phyloP scores from a whole-genome alignment of 53 echinoderm and acorn worm genomes.

The Paracentrotus lividus region DNA sequence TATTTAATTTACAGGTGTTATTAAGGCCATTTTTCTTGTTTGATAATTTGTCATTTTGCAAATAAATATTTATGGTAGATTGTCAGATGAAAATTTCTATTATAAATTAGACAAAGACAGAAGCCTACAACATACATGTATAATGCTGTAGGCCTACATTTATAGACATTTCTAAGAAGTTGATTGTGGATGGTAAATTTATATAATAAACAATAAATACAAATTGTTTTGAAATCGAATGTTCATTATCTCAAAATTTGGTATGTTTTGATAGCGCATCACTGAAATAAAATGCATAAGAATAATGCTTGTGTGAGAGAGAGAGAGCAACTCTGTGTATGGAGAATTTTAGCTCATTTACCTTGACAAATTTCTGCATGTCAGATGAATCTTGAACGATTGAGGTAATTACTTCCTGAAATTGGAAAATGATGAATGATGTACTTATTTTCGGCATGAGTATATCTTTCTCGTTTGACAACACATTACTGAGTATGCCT shows the following conservation, averaged over 20 bases:
- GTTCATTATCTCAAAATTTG: not conserved
- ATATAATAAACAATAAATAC: too few relatives aligned
- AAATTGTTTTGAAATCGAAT: not conserved
- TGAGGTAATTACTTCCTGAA: slow-evolving; percentile 28
- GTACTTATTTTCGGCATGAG: not conserved
- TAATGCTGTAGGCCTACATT: too few relatives aligned
- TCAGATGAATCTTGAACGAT: slow-evolving; percentile 44
- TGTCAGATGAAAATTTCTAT: not conserved
- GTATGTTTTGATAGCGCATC: not conserved
- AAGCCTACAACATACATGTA: not conserved
- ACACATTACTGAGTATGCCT: too few relatives aligned
- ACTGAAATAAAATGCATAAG: not conserved
- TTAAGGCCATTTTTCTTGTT: not conserved
- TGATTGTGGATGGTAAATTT: too few relatives aligned
- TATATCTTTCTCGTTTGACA: not conserved
- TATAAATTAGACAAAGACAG: not conserved
- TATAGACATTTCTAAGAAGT: too few relatives aligned
- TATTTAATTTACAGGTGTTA: not conserved
- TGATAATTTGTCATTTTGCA: not conserved
- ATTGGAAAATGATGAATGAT: slow-evolving; percentile 58
- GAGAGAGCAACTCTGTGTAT: not conserved
- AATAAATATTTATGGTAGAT: not conserved
- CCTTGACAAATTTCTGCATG: slow-evolving; percentile 39
- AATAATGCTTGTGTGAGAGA: not conserved
- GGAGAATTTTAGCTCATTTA: not conserved